phyloP scores from a whole-genome alignment of 2,113 vertebrate genomes.

The Amblyornis subalaris region DNA sequence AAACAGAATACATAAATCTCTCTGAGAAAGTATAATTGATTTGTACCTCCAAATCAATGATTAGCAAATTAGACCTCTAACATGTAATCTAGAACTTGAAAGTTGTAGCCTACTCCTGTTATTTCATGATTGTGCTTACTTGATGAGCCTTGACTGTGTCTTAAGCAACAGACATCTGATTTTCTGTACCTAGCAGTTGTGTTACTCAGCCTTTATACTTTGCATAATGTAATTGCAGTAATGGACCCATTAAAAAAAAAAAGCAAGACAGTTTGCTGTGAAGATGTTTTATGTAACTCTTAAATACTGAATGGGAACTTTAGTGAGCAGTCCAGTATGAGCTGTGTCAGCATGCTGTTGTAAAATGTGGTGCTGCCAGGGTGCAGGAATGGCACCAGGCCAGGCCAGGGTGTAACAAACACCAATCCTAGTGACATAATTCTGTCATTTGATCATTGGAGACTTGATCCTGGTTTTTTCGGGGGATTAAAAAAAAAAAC shows the following conservation, averaged over 20 bases:
- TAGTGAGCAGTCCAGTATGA: neutral
- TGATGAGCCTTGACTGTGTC: slow-evolving; percentile 4
- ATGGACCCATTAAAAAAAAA: neutral
- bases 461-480: neutral
- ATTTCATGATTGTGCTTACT: neutral
- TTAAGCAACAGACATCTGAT: neutral
- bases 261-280: neutral
- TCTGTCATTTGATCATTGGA: neutral
- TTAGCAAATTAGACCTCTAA: neutral
- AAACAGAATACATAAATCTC: neutral
- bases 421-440: accelerated
- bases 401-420: neutral
- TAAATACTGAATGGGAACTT: neutral
- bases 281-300: neutral
- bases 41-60: neutral
- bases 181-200: neutral
- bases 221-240: neutral
- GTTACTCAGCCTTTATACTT: neutral
- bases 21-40: neutral
- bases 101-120: neutral
- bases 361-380: neutral
- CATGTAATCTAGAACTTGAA: neutral
- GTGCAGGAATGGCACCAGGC: neutral
- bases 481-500: neutral
- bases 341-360: neutral